A percentile compares a stretch with the other conserved stretches of the same genome.
These are phyloP conservation scores for Dendrolimus punctatus DNA, from an alignment of 1,140 invertebrate genomes.

Conservation along the genomic window DNA sequence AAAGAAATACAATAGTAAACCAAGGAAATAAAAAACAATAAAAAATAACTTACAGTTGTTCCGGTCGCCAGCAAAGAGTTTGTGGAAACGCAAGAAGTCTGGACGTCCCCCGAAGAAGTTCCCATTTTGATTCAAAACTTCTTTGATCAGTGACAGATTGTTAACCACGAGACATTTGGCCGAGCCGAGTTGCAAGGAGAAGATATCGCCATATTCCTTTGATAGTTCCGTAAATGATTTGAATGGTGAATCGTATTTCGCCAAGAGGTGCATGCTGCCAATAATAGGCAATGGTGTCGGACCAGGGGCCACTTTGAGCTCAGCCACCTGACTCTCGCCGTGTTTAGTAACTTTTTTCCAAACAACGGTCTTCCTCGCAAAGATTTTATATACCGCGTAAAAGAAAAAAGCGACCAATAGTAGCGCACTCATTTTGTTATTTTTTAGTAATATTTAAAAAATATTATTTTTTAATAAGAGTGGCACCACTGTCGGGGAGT, in stretches of 20 bases:
- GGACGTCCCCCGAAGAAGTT: slow-evolving; percentile 86
- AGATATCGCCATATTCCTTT: slow-evolving; percentile 83
- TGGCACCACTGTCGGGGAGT: slow-evolving; percentile 27
- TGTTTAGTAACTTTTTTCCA: slow-evolving; percentile 30
- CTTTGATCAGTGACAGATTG: slow-evolving; percentile 80
- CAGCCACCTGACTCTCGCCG: slow-evolving; percentile 20
- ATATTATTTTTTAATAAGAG: slow-evolving; percentile 44
- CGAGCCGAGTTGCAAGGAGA: slow-evolving; percentile 79
- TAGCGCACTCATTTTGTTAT: slow-evolving; percentile 54
- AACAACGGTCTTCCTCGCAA: slow-evolving; percentile 28
- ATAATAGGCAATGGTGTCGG: slow-evolving; percentile 80
- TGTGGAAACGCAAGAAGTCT: slow-evolving; percentile 78
- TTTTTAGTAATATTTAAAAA: slow-evolving; percentile 30
- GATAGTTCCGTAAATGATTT: slow-evolving; percentile 80
- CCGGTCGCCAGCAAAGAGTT: slow-evolving; percentile 56
- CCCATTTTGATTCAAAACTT: slow-evolving; percentile 86
- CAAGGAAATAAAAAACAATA: slow-evolving; percentile 14
- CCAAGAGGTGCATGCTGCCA: slow-evolving; percentile 80
- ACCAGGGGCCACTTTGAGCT: slow-evolving; percentile 67
- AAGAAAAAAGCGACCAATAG: slow-evolving; percentile 35
- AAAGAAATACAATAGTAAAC: background rate
- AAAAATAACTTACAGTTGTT: slow-evolving; percentile 56
- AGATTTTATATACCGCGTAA: slow-evolving; percentile 40
- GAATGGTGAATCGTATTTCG: slow-evolving; percentile 78
- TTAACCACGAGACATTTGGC: slow-evolving; percentile 84